Percentiles rank a stretch among this genome's conserved stretches.
phyloP scores from a whole-genome alignment of 2,888 invertebrate genomes.

The Tenthredo amoena region DNA sequence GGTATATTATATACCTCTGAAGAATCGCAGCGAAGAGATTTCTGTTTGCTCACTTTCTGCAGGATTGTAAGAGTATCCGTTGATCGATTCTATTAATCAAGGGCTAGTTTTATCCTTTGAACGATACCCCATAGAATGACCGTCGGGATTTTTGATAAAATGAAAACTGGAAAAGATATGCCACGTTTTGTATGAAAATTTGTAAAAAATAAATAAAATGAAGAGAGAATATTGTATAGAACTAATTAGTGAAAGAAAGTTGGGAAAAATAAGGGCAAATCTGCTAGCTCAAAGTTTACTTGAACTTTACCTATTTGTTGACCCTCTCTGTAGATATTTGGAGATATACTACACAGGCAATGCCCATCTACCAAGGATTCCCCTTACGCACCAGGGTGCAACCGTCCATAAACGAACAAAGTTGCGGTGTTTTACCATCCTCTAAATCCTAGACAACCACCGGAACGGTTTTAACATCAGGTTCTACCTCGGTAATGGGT shows the following conservation, averaged over 20 bases:
- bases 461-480: slow-evolving; percentile 68
- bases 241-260: neutral
- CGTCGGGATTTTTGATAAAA: neutral
- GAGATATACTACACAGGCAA: neutral
- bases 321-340: neutral
- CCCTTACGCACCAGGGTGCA: slow-evolving; percentile 54
- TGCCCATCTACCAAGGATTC: neutral
- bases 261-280: neutral
- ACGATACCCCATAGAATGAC: neutral
- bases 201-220: neutral
- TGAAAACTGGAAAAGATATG: neutral
- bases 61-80: too few relatives aligned
- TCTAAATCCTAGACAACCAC: slow-evolving; percentile 58
- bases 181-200: neutral
- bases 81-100: neutral
- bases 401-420: slow-evolving; percentile 66
- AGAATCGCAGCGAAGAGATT: neutral
- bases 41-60: too few relatives aligned
- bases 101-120: neutral
- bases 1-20: neutral
- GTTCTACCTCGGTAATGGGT: slow-evolving; percentile 68
- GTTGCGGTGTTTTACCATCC: slow-evolving; percentile 67
- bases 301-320: neutral
- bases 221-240: neutral
- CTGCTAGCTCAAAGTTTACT: neutral